Evolutionary conservation across 2,888 invertebrate species (phyloP).

Genomic region (Ariolimax columbianus): DNA sequence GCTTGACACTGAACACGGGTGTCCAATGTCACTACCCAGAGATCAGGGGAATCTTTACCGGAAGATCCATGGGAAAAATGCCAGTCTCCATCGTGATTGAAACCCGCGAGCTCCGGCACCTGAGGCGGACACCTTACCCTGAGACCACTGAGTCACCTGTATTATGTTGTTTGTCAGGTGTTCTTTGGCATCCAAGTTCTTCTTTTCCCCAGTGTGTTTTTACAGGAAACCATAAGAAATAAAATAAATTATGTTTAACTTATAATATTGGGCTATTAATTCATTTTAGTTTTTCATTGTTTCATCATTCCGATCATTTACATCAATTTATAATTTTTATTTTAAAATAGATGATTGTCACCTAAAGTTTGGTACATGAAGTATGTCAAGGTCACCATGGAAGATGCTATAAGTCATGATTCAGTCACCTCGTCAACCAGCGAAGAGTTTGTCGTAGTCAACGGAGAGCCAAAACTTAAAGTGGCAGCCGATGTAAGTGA

Average conservation of each 20-base stretch:
- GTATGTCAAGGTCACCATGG: constrained; percentile 65
- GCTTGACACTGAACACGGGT: no score
- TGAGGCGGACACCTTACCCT: no score
- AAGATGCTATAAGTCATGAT: constrained; percentile 82
- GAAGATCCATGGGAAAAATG: no score
- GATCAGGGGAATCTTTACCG: no score
- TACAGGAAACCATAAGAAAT: neutral
- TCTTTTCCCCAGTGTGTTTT: neutral
- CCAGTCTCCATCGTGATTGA: no score
- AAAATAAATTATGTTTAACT: neutral
- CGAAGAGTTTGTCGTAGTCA: constrained; percentile 86
- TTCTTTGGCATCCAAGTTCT: neutral
- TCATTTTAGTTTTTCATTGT: neutral
- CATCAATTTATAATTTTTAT: neutral
- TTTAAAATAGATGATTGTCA: neutral
- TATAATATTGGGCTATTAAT: neutral
- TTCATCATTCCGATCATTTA: neutral
- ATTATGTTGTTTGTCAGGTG: no score
- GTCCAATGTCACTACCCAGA: no score
- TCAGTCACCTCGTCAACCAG: constrained; percentile 85
- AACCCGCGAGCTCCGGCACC: no score
- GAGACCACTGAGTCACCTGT: no score
- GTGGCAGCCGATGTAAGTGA: constrained; percentile 85
- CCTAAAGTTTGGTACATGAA: neutral
- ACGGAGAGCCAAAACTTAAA: constrained; percentile 82